phyloP scores from a whole-genome alignment of 2,888 invertebrate species.

The Hyposoter dolosus region DNA sequence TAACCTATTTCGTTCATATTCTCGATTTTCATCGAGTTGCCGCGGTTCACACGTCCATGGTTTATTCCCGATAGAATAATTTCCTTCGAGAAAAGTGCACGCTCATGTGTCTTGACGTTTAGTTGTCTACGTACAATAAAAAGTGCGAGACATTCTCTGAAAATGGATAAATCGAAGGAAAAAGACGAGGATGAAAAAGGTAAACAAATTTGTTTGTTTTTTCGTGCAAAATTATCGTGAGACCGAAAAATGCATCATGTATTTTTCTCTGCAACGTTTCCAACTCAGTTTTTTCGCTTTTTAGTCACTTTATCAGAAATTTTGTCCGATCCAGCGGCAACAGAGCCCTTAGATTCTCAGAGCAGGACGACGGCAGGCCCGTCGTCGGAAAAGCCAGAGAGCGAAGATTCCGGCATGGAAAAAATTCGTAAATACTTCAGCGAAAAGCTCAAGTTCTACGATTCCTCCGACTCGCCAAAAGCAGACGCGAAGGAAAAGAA shows the following conservation, averaged over 20 bases:
- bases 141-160: neutral
- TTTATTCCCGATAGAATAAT: neutral
- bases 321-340: constrained; percentile 19
- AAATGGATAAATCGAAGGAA: constrained; percentile 57
- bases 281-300: neutral
- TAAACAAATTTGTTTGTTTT: neutral
- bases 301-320: neutral
- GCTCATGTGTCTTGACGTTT: constrained; percentile 14
- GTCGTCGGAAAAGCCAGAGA: constrained; percentile 70
- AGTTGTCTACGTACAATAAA: neutral
- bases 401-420: constrained; percentile 87
- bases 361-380: constrained; percentile 35
- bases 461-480: constrained; percentile 82
- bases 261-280: neutral
- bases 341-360: neutral
- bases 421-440: constrained; percentile 88
- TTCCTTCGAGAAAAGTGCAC: neutral
- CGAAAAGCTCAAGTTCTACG: constrained; percentile 88
- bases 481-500: constrained; percentile 77
- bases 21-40: neutral
- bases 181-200: constrained; percentile 43
- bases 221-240: neutral
- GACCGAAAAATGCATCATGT: neutral
- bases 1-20: neutral
- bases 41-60: constrained; percentile 8